Evolutionary conservation across 1,140 invertebrate species (phyloP).

Genomic region (Choristoneura fumiferana): DNA sequence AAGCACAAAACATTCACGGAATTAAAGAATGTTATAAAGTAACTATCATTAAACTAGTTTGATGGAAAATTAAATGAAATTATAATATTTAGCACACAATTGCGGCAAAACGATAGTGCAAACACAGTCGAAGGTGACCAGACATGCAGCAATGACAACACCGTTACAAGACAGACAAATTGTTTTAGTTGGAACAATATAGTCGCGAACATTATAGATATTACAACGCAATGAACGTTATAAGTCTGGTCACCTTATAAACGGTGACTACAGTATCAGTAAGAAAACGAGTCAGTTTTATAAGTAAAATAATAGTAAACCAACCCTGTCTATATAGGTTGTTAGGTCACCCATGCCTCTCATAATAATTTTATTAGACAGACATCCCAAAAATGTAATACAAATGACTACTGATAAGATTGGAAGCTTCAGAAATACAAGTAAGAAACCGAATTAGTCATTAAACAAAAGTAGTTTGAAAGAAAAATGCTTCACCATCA

Average conservation of each 20-base stretch:
- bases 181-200: not conserved
- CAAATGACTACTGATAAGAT: not conserved
- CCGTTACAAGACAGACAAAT: not conserved
- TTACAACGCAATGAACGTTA: conserved; percentile 31
- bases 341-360: conserved; percentile 60
- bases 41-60: conserved; percentile 52
- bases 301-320: conserved; percentile 32
- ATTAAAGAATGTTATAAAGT: conserved; percentile 55
- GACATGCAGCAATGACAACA: conserved; percentile 73
- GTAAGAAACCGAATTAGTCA: not conserved
- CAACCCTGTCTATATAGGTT: conserved; percentile 69
- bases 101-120: conserved; percentile 39
- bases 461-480: no score
- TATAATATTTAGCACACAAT: conserved; percentile 40
- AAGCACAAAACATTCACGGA: conserved; percentile 66
- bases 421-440: not conserved
- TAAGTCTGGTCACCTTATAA: conserved; percentile 71
- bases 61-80: conserved; percentile 41
- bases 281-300: conserved; percentile 33
- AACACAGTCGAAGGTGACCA: conserved; percentile 65
- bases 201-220: not conserved
- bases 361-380: conserved; percentile 26
- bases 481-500: no score
- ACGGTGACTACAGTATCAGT: conserved; percentile 62
- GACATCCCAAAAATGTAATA: not conserved